phyloP scores from a whole-genome alignment of 2,797 vertebrate genomes.

The Gambusia yucatana region DNA sequence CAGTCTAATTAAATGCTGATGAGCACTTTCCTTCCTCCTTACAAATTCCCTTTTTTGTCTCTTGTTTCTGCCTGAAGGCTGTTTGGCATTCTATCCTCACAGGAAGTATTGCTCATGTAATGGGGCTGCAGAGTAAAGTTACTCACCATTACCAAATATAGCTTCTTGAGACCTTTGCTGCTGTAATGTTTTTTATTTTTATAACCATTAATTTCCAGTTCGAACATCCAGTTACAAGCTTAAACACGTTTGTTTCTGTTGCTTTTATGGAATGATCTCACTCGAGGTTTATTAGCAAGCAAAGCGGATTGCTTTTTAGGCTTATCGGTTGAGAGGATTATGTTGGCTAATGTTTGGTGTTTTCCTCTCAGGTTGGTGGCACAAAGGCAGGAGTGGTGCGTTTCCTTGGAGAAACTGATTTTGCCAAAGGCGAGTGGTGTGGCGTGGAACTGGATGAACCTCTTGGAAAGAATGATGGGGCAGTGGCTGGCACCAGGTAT shows the following conservation, averaged over 20 bases:
- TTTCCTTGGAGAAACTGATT: constrained; percentile 96
- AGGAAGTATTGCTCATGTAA: constrained; percentile 50
- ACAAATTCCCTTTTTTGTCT: constrained; percentile 12
- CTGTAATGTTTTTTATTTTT: constrained; percentile 11
- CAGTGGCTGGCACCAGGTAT: constrained; percentile 97
- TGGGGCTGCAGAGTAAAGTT: constrained; percentile 39
- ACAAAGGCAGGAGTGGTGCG: constrained; percentile 97
- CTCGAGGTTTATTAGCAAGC: constrained; percentile 42
- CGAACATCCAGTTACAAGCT: constrained; percentile 13
- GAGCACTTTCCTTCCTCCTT: constrained; percentile 26
- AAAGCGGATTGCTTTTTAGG: constrained; percentile 57
- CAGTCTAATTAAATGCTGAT: constrained; percentile 14
- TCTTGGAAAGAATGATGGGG: constrained; percentile 96
- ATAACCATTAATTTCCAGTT: constrained; percentile 4
- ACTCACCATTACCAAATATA: constrained; percentile 24
- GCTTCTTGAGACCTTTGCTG: constrained; percentile 3
- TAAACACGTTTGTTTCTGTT: constrained; percentile 25
- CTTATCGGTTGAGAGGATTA: constrained; percentile 44
- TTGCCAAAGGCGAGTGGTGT: constrained; percentile 99
- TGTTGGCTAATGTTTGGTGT: constrained; percentile 30
- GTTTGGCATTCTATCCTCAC: constrained; percentile 20
- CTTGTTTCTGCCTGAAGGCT: constrained; percentile 4
- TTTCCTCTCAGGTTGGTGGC: constrained; percentile 88
- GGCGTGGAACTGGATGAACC: constrained; percentile 97
- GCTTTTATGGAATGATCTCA: constrained; percentile 60